Conservation (phyloP, 2,797 vertebrate genomes). For the Cheirogaleus major region DNA sequence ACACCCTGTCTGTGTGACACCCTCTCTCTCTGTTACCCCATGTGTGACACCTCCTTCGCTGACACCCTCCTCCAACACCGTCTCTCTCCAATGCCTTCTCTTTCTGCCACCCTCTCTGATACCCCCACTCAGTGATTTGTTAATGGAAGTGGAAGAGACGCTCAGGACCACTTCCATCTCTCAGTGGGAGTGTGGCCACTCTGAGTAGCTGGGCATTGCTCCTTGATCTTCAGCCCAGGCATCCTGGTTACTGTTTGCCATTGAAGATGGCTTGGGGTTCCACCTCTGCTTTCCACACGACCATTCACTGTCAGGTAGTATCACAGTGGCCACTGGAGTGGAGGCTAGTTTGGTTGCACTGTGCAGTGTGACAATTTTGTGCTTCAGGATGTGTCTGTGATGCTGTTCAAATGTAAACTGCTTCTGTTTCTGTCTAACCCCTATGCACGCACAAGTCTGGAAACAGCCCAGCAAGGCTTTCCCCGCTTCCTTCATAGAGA, state of each 20-base stretch:
- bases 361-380: background rate
- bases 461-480: background rate
- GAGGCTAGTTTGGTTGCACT: background rate
- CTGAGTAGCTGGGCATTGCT: background rate
- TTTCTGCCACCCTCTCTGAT: background rate
- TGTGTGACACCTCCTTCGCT: too few species aligned
- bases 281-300: background rate
- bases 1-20: too few species aligned
- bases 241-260: too few species aligned
- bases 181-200: fast-evolving
- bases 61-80: too few species aligned
- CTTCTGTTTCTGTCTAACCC: background rate
- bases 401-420: background rate
- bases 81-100: too few species aligned
- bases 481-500: background rate
- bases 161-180: too few species aligned
- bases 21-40: too few species aligned
- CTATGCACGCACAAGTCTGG: fast-evolving
- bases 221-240: background rate
- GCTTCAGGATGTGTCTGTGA: background rate
- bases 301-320: fast-evolving
- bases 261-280: too few species aligned
- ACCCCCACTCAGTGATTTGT: background rate
- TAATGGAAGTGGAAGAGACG: background rate
- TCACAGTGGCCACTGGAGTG: background rate